A percentile compares a stretch with the other conserved stretches of the same genome.
Evolutionary conservation across 2,797 vertebrate genomes (phyloP).

Genomic region (Thripadectes ignobilis): DNA sequence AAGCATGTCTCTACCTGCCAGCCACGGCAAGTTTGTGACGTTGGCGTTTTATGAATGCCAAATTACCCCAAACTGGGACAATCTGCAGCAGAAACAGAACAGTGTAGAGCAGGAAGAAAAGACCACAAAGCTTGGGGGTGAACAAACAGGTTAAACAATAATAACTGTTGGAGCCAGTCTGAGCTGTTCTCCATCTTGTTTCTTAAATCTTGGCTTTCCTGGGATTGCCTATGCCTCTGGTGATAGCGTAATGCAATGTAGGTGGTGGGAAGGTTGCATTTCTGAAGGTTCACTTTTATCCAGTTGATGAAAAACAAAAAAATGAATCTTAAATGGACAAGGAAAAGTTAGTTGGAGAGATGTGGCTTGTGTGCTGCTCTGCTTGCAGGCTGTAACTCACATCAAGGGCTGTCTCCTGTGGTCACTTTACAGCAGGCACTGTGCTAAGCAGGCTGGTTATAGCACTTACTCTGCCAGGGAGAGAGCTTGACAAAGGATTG

Average conservation of each 20-base stretch:
- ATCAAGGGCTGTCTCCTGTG: not conserved
- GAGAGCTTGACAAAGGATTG: constrained; percentile 2
- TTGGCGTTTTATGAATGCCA: not conserved
- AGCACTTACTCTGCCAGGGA: not conserved
- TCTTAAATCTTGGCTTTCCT: not conserved
- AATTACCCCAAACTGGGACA: not conserved
- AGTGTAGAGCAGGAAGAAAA: not conserved
- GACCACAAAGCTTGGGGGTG: not conserved
- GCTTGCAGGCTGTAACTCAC: not conserved
- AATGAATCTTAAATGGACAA: not conserved
- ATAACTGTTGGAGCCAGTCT: not conserved
- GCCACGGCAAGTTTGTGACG: not conserved
- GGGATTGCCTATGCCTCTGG: not conserved
- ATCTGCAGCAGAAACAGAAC: not conserved
- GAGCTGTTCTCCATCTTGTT: not conserved
- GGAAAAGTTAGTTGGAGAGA: not conserved
- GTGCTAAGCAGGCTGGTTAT: not conserved
- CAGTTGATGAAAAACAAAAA: not conserved
- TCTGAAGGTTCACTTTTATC: not conserved
- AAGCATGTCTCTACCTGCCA: not conserved
- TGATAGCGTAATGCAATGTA: not conserved
- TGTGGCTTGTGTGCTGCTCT: not conserved
- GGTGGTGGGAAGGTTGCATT: not conserved
- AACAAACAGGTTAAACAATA: not conserved
- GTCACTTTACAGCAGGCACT: not conserved